A percentile compares a stretch with the other conserved stretches of the same genome.
Conservation (phyloP, 2,888 invertebrate species). For the Adelognathus sp. region DNA sequence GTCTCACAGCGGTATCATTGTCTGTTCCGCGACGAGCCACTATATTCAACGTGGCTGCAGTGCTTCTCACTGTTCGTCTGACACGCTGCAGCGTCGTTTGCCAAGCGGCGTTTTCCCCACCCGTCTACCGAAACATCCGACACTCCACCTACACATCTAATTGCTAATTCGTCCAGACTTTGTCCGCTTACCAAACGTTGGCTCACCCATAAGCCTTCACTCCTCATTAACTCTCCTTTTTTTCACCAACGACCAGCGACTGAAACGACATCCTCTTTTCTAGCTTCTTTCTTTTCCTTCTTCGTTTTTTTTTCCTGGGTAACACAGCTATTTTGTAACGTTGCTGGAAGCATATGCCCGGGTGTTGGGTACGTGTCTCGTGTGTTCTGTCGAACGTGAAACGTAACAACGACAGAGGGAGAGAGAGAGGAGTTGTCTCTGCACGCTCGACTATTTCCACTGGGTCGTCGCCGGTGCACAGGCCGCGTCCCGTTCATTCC, state of each 20-base stretch:
- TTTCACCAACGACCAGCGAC: not conserved
- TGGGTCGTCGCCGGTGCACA: conserved; percentile 19
- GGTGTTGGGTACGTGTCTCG: conserved; percentile 11
- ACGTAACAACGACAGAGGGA: conserved; percentile 18
- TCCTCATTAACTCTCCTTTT: conserved; percentile 2
- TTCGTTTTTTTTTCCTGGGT: not conserved
- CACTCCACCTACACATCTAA: conserved; percentile 25
- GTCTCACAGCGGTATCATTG: conserved; percentile 53
- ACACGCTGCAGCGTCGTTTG: conserved; percentile 21
- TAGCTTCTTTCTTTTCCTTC: not conserved
- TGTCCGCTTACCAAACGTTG: not conserved
- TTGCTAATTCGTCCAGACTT: conserved; percentile 38
- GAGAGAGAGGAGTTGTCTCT: conserved; percentile 33
- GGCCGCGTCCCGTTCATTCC: conserved; percentile 48
- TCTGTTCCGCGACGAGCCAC: conserved; percentile 38
- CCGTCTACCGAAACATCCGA: not conserved
- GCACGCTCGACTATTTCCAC: conserved; percentile 45
- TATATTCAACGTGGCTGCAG: conserved; percentile 23
- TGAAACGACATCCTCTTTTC: not conserved
- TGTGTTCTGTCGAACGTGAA: conserved; percentile 39
- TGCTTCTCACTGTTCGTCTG: conserved; percentile 54
- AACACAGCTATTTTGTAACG: not conserved
- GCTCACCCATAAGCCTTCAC: not conserved
- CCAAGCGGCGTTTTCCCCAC: conserved; percentile 24
- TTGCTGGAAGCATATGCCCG: conserved; percentile 12